Percentiles rank a stretch among this genome's conserved stretches.
phyloP scores from a whole-genome alignment of 2,888 invertebrate genomes.

The Conchocele bisecta region DNA sequence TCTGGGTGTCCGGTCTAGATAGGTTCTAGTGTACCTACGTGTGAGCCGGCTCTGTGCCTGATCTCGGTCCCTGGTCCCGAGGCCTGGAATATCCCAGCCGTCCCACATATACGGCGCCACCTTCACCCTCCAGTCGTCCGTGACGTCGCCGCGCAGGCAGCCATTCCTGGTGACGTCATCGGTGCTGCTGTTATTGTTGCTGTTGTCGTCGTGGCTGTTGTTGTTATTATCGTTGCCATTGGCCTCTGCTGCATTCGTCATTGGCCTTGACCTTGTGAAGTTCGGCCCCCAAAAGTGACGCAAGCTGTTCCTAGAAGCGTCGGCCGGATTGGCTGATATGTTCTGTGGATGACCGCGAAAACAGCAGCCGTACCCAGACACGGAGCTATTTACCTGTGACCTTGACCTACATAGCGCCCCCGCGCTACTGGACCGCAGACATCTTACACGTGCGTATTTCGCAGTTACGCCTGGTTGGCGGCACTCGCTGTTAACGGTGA shows the following conservation, averaged over 20 bases:
- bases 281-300: too few species aligned
- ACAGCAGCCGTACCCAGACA: slow-evolving; percentile 49
- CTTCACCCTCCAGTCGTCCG: slow-evolving; percentile 52
- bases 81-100: slow-evolving; percentile 43
- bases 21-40: too few species aligned
- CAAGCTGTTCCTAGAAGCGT: neutral
- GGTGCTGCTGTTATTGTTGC: too few species aligned
- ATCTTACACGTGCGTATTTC: too few species aligned
- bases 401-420: too few species aligned
- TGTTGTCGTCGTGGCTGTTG: too few species aligned
- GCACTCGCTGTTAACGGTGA: too few species aligned
- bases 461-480: too few species aligned
- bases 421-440: too few species aligned
- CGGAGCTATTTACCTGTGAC: too few species aligned
- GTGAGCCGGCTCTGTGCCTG: slow-evolving; percentile 21
- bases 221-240: neutral
- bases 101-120: slow-evolving; percentile 54
- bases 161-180: too few species aligned
- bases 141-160: slow-evolving; percentile 32
- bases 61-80: slow-evolving; percentile 3
- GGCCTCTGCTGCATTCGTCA: slow-evolving; percentile 23
- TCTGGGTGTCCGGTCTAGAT: too few species aligned
- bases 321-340: neutral
- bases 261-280: slow-evolving; percentile 42
- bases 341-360: slow-evolving; percentile 28